A percentile compares a stretch with the other conserved stretches of the same genome.
These are phyloP conservation scores for Drosophila lutescens DNA, from an alignment of 2,888 invertebrate genomes.

Conservation along the genomic window DNA sequence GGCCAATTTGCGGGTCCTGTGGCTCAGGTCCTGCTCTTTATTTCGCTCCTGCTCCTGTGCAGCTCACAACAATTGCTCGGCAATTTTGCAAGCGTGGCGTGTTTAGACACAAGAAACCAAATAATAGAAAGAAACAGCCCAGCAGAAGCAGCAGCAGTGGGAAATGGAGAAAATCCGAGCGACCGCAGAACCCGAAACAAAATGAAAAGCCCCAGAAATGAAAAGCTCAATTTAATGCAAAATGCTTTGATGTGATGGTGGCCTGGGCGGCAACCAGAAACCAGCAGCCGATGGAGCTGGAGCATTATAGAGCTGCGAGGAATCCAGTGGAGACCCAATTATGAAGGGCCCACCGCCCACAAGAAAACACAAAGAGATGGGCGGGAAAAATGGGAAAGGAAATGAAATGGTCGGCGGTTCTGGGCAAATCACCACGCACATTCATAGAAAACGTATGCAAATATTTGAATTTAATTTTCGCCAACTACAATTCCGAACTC, in stretches of 20 bases:
- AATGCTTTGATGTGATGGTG: slow-evolving; percentile 79
- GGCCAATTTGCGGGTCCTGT: slow-evolving; percentile 62
- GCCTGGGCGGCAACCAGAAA: slow-evolving; percentile 46
- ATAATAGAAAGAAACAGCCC: slow-evolving; percentile 32
- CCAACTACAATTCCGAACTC: slow-evolving; percentile 57
- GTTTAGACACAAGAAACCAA: slow-evolving; percentile 60
- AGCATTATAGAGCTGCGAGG: slow-evolving; percentile 10
- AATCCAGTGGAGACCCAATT: slow-evolving; percentile 59
- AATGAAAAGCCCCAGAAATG: slow-evolving; percentile 51
- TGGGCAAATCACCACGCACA: slow-evolving; percentile 54
- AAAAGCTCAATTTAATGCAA: slow-evolving; percentile 69
- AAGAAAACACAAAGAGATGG: slow-evolving; percentile 34
- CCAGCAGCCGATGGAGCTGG: slow-evolving; percentile 11
- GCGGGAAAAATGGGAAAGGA: slow-evolving; percentile 20
- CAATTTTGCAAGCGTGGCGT: slow-evolving; percentile 65
- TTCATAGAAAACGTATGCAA: slow-evolving; percentile 66
- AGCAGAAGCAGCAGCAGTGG: slow-evolving; percentile 3
- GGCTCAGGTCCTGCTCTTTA: slow-evolving; percentile 20
- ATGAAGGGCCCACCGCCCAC: slow-evolving; percentile 44
- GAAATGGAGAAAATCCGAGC: slow-evolving; percentile 36
- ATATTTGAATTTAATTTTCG: slow-evolving; percentile 77
- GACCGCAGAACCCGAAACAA: slow-evolving; percentile 46
- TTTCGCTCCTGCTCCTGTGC: slow-evolving; percentile 24
- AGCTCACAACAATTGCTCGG: slow-evolving; percentile 57
- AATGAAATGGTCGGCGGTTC: slow-evolving; percentile 18